These are phyloP conservation scores for Stomatorhinus walkeri DNA, from an alignment of 2,797 vertebrate genomes.

Conservation along the genomic window DNA sequence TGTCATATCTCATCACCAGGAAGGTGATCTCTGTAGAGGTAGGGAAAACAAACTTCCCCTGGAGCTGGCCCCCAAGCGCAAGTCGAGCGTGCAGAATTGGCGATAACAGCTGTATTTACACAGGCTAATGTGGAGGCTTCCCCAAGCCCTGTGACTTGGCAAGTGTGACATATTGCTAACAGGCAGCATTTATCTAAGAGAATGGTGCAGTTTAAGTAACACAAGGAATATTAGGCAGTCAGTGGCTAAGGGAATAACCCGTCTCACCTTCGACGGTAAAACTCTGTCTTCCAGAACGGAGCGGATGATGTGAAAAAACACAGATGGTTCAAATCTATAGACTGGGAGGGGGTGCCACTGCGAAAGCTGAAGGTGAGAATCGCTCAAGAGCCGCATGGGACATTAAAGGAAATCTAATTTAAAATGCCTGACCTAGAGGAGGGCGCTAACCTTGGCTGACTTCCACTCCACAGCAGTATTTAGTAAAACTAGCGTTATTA, in stretches of 20 bases:
- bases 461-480: neutral
- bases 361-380: slow-evolving; percentile 77
- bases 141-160: neutral
- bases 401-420: neutral
- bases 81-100: neutral
- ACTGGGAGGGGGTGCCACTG: slow-evolving; percentile 82
- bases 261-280: neutral
- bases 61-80: neutral
- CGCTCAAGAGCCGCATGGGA: neutral
- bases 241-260: neutral
- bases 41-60: neutral
- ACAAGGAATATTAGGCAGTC: neutral
- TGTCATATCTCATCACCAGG: neutral
- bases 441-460: neutral
- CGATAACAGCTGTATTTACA: slow-evolving; percentile 30
- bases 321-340: slow-evolving; percentile 81
- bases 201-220: neutral
- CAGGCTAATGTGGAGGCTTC: slow-evolving; percentile 1
- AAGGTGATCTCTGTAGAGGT: neutral
- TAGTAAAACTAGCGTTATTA: neutral
- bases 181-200: slow-evolving; percentile 23
- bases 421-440: neutral
- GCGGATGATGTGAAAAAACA: slow-evolving; percentile 87
- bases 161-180: slow-evolving; percentile 6
- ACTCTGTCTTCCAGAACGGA: slow-evolving; percentile 68